phyloP scores from a whole-genome alignment of 2,888 invertebrate genomes.

The Mesoligia furuncula region DNA sequence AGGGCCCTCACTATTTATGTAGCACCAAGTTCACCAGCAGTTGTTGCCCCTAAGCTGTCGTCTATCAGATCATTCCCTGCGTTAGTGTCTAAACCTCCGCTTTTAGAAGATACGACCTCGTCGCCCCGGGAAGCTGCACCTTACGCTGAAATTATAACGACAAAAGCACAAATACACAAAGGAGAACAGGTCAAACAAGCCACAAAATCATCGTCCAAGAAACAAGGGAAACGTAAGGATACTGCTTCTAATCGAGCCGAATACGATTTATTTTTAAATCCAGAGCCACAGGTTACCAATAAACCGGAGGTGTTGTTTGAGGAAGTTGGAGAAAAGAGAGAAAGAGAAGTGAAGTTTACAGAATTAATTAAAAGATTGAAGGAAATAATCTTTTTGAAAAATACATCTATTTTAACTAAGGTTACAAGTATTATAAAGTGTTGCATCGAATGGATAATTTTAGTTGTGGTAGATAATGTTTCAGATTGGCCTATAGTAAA shows the following conservation, averaged over 20 bases:
- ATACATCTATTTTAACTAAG: not conserved
- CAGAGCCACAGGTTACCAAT: not conserved
- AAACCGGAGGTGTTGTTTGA: not conserved
- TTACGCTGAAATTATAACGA: not conserved
- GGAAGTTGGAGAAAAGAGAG: not conserved
- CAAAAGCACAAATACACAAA: not conserved
- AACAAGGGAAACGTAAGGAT: not conserved
- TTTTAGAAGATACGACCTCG: not conserved
- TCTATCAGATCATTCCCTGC: not conserved
- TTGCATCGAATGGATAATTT: not conserved
- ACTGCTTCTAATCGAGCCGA: not conserved
- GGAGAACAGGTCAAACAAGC: not conserved
- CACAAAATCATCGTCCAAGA: not conserved
- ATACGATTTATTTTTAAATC: not conserved
- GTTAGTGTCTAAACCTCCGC: not conserved
- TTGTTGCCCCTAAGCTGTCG: not conserved
- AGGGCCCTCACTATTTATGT: too few relatives aligned
- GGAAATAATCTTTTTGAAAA: not conserved
- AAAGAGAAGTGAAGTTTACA: conserved; percentile 1
- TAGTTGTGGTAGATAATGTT: not conserved
- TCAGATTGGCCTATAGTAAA: not conserved
- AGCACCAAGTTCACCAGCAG: too few relatives aligned
- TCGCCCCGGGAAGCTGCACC: not conserved
- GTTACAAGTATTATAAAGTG: not conserved
- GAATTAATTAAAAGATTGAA: not conserved